phyloP scores from a whole-genome alignment of 2,888 invertebrate species.

The Hirtodrosophila confusa region DNA sequence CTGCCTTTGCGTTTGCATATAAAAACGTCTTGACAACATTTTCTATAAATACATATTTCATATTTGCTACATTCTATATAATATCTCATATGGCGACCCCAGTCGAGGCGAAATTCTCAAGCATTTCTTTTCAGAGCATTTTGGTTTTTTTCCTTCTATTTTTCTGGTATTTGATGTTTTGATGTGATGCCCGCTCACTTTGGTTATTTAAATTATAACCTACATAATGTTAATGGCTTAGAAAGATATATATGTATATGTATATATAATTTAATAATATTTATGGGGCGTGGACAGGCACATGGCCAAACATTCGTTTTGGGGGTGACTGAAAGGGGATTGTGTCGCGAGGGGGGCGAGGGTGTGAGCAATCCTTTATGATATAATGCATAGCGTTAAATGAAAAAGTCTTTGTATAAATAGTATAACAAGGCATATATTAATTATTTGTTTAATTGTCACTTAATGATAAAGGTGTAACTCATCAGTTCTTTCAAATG shows the following conservation, averaged over 20 bases:
- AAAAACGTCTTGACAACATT: slow-evolving; percentile 64
- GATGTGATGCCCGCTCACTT: slow-evolving; percentile 50
- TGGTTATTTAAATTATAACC: slow-evolving; percentile 75
- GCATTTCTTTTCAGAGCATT: slow-evolving; percentile 52
- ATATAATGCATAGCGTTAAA: slow-evolving; percentile 16
- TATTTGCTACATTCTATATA: slow-evolving; percentile 37
- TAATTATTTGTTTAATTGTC: slow-evolving; percentile 38
- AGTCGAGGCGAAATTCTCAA: slow-evolving; percentile 75
- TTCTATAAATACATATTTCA: slow-evolving; percentile 68
- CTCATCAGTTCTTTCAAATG: neutral
- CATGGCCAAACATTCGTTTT: slow-evolving; percentile 61
- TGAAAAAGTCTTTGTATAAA: slow-evolving; percentile 2
- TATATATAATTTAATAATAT: slow-evolving; percentile 69
- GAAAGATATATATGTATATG: slow-evolving; percentile 66
- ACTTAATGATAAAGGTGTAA: slow-evolving; percentile 8
- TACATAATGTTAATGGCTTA: slow-evolving; percentile 74
- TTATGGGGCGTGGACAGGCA: slow-evolving; percentile 76
- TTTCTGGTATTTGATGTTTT: slow-evolving; percentile 56
- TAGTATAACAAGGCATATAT: slow-evolving; percentile 23
- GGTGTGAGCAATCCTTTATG: slow-evolving; percentile 28
- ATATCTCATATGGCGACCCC: slow-evolving; percentile 65
- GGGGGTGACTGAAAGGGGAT: slow-evolving; percentile 5
- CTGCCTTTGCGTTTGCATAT: slow-evolving; percentile 24
- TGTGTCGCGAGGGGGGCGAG: slow-evolving; percentile 3
- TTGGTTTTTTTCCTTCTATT: slow-evolving; percentile 30